Base-by-base conservation (phyloP, 2,797 vertebrate species). In the Epinephelus awoara region DNA sequence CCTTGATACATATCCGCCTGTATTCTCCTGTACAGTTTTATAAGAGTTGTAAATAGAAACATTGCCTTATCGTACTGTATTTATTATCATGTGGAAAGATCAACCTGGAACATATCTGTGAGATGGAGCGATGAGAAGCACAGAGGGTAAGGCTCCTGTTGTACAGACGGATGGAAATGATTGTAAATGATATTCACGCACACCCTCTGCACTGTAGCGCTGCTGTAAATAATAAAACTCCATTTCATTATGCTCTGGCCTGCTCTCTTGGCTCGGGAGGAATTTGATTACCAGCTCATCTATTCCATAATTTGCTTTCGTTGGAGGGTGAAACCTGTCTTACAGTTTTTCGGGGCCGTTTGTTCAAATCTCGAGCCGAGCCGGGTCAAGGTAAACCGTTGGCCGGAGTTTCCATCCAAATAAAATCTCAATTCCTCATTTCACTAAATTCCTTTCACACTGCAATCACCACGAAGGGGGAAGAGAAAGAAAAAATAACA, bases 21-120 rank as follows among this genome's bases (percentile, higher is more conserved):
- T 68, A 52, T 71, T 79, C 61, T 84, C 79, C 77, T 95, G 94
- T 94, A 96, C 92, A 94, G 91, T 94, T 96, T 95, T 95, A 72
- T 95, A 94, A 88, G 73, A 88, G 56, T 81, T 95, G 92, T 94
- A 94, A 89, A 95, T 93, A 91, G 75, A 84, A 87, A 84, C 80
- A 88, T 91, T 90, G 93, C 93, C 93, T 94, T 94, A 94, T 88
- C 90, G 81, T 80, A 79, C 79, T 91, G 76, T 84, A 91, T 93
- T 91, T 86, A 86, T 88, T 85, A 85, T 77, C 72, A 85, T 67
- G 69, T 91, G 84, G 67, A 89, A 89, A 75, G 85, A 92, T 90
- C 84, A 85, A 86, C 62, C 72, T 76, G 78, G 85, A 83, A 77
- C 63, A 69, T 64, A 51, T 82, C 67, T 58, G 65, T 69, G 80